Evolutionary conservation across 2,113 vertebrate genomes (phyloP).

Genomic region (Mellivora capensis): DNA sequence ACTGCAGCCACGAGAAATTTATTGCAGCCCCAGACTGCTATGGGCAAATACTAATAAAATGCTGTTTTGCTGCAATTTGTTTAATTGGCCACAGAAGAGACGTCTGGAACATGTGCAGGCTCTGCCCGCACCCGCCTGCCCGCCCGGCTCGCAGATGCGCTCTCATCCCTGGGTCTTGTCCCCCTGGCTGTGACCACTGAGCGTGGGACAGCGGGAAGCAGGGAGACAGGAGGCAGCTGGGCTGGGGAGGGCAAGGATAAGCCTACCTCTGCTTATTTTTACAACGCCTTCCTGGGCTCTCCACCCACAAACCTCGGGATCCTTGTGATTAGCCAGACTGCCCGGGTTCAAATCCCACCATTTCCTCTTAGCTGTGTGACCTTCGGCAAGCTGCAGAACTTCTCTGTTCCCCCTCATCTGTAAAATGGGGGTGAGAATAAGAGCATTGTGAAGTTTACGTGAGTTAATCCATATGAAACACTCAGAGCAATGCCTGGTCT

Average conservation of each 20-base stretch:
- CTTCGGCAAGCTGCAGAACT: background rate
- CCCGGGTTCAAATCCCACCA: background rate
- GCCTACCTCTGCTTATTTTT: background rate
- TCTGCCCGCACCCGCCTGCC: constrained; percentile 47
- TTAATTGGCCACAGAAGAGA: constrained; percentile 96
- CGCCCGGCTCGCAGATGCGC: constrained; percentile 85
- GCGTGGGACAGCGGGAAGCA: background rate
- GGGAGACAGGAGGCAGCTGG: background rate
- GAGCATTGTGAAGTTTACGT: background rate
- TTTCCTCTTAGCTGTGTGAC: background rate
- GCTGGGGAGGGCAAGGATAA: background rate
- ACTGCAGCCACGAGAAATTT: constrained; percentile 89
- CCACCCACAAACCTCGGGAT: background rate
- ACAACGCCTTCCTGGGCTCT: background rate
- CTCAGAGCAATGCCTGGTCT: background rate
- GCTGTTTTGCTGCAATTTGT: constrained; percentile 93
- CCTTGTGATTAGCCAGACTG: background rate
- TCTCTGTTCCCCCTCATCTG: background rate
- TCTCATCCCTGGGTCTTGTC: constrained; percentile 5
- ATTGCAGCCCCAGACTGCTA: constrained; percentile 86
- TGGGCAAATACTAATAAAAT: constrained; percentile 97
- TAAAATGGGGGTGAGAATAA: background rate
- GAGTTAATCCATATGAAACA: background rate
- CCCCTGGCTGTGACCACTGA: background rate
- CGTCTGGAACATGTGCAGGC: constrained; percentile 73